Base-by-base conservation (phyloP, 2,888 invertebrate species). In the Cosmopolites sordidus region DNA sequence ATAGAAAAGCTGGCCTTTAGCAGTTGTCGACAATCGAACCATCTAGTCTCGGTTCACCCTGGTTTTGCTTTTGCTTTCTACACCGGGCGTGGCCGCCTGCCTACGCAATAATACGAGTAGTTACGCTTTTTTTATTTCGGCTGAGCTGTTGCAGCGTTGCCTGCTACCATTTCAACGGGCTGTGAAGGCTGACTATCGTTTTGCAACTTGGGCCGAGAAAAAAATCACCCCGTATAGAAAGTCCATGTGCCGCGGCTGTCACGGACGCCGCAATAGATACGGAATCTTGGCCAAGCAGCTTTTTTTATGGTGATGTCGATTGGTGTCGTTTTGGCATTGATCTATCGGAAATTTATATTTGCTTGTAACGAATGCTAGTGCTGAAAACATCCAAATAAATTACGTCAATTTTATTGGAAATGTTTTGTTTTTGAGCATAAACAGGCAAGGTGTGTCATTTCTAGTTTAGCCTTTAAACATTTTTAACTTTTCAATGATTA, bases 31-130 rank as follows among this genome's bases (percentile, higher is more conserved):
- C 44, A 49, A 49, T 37, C 42, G 33, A 11, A 33, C 33, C 33
- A 33, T 33, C 33, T 33, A 11, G 33, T 33, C 11, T 12, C 33
- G 51, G 56, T 59, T 63, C 64, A 65, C 65, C 65, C 66, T 64
- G 66, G 62, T 57, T 58, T 54, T 63, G 62, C 62, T 62, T 66
- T 66, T 66, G 66, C 68, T 68, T 68, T 68, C 68, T 68, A 68
- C 43, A 56, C 63, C 66, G 66, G 68, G 68, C 66, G 68, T 66
- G 67, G 68, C 63, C 68, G 62, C 57, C 63, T 38, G 43, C 68
- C 68, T 68, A 68, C 68, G 67, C 68, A 66, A 68, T 62, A 64
- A 63, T 57, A 64, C 65, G 64, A 60, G 59, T 60, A 61, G 64
- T 64, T 64, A 63, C 64, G 58, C 59, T 62, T 64, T 64, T 63